Percentiles rank a stretch among this genome's conserved stretches.
phyloP scores from a whole-genome alignment of 1,140 invertebrate species.

The Pantala flavescens region DNA sequence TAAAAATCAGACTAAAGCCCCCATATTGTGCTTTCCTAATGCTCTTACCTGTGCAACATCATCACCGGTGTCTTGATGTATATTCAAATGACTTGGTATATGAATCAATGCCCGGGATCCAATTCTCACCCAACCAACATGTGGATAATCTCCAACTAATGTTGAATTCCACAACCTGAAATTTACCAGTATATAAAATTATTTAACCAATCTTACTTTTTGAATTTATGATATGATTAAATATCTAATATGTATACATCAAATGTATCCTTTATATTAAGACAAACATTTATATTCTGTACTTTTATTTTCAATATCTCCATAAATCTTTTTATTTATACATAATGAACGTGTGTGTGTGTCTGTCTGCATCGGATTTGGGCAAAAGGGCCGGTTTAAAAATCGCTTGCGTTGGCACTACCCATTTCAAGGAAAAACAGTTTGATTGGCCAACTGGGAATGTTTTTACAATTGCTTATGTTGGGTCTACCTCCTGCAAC shows the following conservation, averaged over 20 bases:
- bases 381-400: no score
- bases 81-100: slow-evolving; percentile 55
- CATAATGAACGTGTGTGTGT: no score
- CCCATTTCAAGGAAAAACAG: no score
- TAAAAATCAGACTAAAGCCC: no score
- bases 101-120: slow-evolving; percentile 62
- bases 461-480: no score
- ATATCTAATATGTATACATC: slow-evolving; percentile 2
- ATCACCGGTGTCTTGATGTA: slow-evolving; percentile 59
- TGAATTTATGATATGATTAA: not conserved
- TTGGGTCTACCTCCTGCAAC: no score
- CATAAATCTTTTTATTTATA: no score
- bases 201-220: slow-evolving; percentile 12
- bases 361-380: no score
- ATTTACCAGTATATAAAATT: slow-evolving; percentile 1
- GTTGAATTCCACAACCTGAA: slow-evolving; percentile 80
- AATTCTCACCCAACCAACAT: slow-evolving; percentile 72
- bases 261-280: slow-evolving; percentile 7
- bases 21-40: not conserved
- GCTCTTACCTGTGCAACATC: slow-evolving; percentile 45
- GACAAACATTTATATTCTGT: no score
- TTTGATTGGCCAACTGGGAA: no score
- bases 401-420: no score
- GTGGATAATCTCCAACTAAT: slow-evolving; percentile 73
- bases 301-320: no score